Conservation (phyloP, 2,888 invertebrate genomes). For the Parapristionchus giblindavisi region DNA sequence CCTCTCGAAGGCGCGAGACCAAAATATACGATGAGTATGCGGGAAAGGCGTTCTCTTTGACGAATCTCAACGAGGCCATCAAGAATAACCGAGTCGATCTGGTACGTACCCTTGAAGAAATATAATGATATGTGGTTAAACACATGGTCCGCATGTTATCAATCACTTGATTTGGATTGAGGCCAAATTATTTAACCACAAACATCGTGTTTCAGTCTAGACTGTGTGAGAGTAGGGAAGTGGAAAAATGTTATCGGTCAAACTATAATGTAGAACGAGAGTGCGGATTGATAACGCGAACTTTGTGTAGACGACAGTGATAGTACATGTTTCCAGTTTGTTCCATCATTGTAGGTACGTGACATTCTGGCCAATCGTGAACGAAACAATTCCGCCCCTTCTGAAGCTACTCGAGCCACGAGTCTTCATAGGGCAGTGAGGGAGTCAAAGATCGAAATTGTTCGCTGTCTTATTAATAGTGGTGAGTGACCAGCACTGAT, state of each 20-base stretch:
- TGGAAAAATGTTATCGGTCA: no score
- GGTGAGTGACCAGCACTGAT: no score
- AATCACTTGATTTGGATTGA: neutral
- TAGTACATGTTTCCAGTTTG: neutral
- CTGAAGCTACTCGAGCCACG: constrained; percentile 13
- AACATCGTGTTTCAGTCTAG: no score
- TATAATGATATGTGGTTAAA: neutral
- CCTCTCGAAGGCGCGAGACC: neutral
- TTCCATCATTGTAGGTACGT: constrained; percentile 23
- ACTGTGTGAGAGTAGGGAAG: neutral
- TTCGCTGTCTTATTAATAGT: neutral
- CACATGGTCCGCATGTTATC: neutral
- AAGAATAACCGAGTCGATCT: constrained; percentile 31
- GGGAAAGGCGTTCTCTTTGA: constrained; percentile 25
- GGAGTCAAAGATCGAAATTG: constrained; percentile 25
- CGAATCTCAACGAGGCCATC: constrained; percentile 32
- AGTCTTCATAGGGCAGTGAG: constrained; percentile 33
- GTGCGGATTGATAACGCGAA: no score
- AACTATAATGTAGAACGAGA: no score
- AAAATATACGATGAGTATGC: neutral
- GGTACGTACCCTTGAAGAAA: neutral
- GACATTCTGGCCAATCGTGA: constrained; percentile 32
- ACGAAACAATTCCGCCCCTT: neutral
- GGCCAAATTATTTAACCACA: no score
- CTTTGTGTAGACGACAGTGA: no score